Conservation (phyloP, 37 sponge, comb jelly and placozoan species). For the Beroe ovata region DNA sequence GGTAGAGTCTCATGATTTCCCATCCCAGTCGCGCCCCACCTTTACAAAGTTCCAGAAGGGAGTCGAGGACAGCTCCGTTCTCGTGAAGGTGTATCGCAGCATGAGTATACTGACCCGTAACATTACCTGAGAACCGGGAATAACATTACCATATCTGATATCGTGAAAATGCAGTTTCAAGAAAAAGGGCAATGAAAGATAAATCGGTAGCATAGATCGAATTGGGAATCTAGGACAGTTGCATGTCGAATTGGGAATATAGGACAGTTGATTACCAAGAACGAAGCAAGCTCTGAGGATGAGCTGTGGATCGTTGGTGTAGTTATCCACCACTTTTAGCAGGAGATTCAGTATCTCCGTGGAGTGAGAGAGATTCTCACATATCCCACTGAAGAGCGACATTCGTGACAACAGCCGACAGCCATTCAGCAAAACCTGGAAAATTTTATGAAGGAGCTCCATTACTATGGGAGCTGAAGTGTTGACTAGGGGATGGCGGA, state of each 20-base stretch:
- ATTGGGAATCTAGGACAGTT: no score
- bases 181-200: no score
- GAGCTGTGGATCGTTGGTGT: conserved; percentile 45
- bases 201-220: no score
- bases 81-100: conserved; percentile 23
- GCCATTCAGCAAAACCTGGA: conserved; percentile 23
- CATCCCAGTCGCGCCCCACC: no score
- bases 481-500: no score
- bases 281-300: not conserved
- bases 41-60: not conserved
- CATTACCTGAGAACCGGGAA: conserved; percentile 6
- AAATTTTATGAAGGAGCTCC: not conserved
- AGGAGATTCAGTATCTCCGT: not conserved
- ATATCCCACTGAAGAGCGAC: conserved; percentile 18
- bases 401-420: conserved; percentile 21
- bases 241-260: no score
- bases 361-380: not conserved
- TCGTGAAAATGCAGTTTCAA: no score
- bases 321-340: conserved; percentile 20
- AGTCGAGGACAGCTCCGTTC: not conserved
- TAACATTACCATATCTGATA: no score
- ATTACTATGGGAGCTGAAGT: no score
- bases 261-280: no score
- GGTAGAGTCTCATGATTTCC: no score
- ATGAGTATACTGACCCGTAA: conserved; percentile 9